Conservation (phyloP, 37 sponge, comb jelly and placozoan genomes). For the Aplysina aerophoba region DNA sequence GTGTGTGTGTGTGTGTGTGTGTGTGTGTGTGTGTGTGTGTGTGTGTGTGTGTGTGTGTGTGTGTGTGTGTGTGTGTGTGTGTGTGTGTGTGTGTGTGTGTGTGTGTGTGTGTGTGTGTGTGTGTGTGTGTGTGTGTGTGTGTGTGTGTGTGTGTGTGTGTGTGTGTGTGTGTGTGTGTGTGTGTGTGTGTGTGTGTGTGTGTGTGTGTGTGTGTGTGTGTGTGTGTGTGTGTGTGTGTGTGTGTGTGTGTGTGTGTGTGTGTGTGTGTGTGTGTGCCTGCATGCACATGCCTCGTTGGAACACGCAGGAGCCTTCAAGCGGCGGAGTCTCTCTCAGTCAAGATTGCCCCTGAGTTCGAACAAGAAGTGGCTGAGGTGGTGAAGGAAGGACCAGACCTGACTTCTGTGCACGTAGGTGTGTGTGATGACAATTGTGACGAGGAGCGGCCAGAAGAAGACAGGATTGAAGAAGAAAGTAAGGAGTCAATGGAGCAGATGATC, state of each 20-base stretch:
- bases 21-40: conserved; percentile 9
- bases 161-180: conserved; percentile 34
- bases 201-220: conserved; percentile 36
- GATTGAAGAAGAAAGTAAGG: background rate
- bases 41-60: background rate
- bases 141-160: conserved; percentile 4
- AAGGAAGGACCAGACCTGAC: background rate
- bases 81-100: background rate
- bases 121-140: background rate
- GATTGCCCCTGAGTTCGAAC: background rate
- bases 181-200: background rate
- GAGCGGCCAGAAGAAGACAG: conserved; percentile 20
- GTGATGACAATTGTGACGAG: background rate
- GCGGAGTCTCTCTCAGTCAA: background rate
- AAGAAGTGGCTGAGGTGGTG: conserved; percentile 27
- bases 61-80: conserved; percentile 15
- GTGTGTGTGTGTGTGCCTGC: conserved; percentile 9
- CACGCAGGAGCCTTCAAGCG: background rate
- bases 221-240: conserved; percentile 2
- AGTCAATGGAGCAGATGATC: conserved; percentile 26
- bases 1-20: background rate
- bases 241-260: conserved; percentile 48
- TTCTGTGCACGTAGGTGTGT: conserved; percentile 16
- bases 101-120: conserved; percentile 15
- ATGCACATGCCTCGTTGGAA: background rate